phyloP scores from a whole-genome alignment of 2,113 vertebrate genomes.

The Natator depressus region DNA sequence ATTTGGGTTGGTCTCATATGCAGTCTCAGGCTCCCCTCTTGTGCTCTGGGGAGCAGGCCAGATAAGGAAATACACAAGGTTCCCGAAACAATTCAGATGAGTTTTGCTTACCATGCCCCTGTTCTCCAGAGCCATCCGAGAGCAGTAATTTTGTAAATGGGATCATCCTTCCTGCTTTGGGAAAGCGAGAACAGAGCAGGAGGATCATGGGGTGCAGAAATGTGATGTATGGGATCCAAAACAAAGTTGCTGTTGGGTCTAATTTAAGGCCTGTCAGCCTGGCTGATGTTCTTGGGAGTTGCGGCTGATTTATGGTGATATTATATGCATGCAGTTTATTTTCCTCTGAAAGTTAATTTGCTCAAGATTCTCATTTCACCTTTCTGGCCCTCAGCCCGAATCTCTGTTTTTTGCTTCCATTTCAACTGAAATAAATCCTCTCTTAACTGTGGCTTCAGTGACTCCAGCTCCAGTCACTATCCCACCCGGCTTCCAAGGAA shows the following conservation, averaged over 20 bases:
- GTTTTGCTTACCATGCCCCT: conserved; percentile 23
- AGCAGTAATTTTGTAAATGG: background rate
- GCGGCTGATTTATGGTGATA: background rate
- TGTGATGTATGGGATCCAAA: fast-evolving
- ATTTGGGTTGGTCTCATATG: background rate
- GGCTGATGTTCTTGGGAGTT: background rate
- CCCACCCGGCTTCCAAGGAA: conserved; percentile 1
- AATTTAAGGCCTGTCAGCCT: background rate
- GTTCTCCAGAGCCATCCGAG: background rate
- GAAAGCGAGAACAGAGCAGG: background rate
- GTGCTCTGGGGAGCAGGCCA: background rate
- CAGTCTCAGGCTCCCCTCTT: background rate
- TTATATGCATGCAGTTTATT: background rate
- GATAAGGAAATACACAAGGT: background rate
- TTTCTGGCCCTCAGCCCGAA: conserved; percentile 1
- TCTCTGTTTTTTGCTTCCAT: background rate
- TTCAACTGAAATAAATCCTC: conserved; percentile 9
- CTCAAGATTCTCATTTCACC: background rate
- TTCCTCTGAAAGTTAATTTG: background rate
- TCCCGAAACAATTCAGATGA: conserved; percentile 27
- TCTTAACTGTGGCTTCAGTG: background rate
- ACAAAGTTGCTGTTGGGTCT: background rate
- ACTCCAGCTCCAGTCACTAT: background rate
- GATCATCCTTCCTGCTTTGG: background rate
- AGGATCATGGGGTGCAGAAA: background rate